These are phyloP conservation scores for Carduelis carduelis DNA, from an alignment of 2,797 vertebrate species.

Conservation along the genomic window DNA sequence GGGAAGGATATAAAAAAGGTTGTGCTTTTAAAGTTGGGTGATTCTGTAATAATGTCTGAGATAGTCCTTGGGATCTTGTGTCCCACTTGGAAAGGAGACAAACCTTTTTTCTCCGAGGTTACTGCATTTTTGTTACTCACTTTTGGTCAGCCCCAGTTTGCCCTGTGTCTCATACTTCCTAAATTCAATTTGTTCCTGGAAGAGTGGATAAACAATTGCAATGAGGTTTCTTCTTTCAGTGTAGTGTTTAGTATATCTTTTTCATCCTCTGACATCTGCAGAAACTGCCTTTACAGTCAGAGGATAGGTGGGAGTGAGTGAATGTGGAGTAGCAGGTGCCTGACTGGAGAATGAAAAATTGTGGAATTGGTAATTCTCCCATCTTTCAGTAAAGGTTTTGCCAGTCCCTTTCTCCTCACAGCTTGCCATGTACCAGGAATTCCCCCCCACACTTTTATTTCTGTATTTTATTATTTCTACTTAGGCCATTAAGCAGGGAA, in stretches of 20 bases:
- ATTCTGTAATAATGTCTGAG: neutral
- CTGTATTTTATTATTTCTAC: neutral
- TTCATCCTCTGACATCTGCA: neutral
- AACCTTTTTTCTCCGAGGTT: neutral
- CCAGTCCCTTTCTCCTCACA: fast-evolving
- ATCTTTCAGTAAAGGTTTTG: neutral
- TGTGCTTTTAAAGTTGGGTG: neutral
- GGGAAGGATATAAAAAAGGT: neutral
- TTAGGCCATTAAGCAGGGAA: neutral
- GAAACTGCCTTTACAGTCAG: neutral
- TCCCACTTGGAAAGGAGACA: neutral
- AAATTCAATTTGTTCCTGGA: neutral
- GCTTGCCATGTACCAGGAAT: neutral
- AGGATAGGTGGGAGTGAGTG: neutral
- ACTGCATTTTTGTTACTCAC: neutral
- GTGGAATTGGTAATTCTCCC: neutral
- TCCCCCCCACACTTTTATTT: fast-evolving
- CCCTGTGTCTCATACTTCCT: neutral
- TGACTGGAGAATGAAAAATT: neutral
- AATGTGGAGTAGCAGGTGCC: neutral
- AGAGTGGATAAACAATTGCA: neutral
- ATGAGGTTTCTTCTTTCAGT: fast-evolving
- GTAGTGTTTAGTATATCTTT: neutral
- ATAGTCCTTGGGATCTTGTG: neutral
- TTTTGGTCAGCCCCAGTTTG: neutral